These are phyloP conservation scores for Mormyrus proboscirostris DNA, from an alignment of 2,797 vertebrate genomes.

Conservation along the genomic window DNA sequence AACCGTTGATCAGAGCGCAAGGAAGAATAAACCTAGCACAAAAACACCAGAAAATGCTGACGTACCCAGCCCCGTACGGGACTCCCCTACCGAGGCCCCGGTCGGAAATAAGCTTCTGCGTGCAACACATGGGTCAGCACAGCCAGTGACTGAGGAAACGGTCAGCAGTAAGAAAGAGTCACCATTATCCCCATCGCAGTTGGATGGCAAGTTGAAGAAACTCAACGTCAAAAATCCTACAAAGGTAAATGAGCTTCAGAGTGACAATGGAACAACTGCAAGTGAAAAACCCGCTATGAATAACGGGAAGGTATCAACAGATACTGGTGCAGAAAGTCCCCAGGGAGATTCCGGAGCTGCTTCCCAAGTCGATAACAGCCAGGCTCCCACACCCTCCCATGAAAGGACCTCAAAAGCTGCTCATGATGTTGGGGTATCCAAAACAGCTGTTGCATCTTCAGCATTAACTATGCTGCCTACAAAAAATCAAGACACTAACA, in stretches of 20 bases:
- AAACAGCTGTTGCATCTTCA: constrained; percentile 21
- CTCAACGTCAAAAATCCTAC: constrained; percentile 23
- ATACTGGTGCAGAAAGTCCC: constrained; percentile 38
- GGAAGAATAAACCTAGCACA: constrained; percentile 30
- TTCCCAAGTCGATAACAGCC: constrained; percentile 34
- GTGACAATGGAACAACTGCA: constrained; percentile 24
- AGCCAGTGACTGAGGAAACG: constrained; percentile 39
- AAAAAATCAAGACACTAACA: constrained; percentile 18
- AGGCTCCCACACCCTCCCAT: constrained; percentile 44
- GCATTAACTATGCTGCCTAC: not conserved
- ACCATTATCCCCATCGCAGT: constrained; percentile 26
- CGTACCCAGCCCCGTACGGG: constrained; percentile 36
- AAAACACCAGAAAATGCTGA: constrained; percentile 30
- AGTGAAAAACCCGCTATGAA: constrained; percentile 31
- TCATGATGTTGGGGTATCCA: constrained; percentile 28
- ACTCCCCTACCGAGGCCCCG: constrained; percentile 38
- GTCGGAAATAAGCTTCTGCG: constrained; percentile 44
- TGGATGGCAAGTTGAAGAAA: constrained; percentile 45
- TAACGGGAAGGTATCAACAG: constrained; percentile 26
- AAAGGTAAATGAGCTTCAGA: constrained; percentile 38
- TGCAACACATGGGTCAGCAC: constrained; percentile 32
- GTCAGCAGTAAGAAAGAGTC: constrained; percentile 42
- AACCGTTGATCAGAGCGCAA: constrained; percentile 24
- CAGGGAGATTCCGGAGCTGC: constrained; percentile 40
- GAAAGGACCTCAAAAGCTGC: constrained; percentile 40